Evolutionary conservation across 2,113 vertebrate genomes (phyloP), one percentile per base, ranked within the genome.

Genomic region (Salminus brasiliensis): DNA sequence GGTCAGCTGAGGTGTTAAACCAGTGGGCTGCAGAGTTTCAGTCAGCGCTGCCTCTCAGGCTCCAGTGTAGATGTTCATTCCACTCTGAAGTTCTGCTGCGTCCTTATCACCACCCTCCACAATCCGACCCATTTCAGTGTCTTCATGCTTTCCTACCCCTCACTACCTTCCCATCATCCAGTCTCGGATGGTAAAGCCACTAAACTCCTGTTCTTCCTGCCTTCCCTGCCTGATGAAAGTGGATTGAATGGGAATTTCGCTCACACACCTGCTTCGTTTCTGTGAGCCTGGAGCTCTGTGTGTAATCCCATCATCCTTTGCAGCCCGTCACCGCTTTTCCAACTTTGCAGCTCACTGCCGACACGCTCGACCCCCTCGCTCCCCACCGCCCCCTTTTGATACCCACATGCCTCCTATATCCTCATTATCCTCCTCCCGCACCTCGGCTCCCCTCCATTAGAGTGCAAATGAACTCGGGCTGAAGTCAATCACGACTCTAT

Each of bases 401-500:
- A 55, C 52, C 52, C 52, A 2, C 21, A 8, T 25, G n/a, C 52
- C 52, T 55, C 52, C 52, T 55, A 55, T 55, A 39, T 76, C 74
- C 74, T 76, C 47, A 39, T 41, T 53, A 25, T 39, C 62, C 60
- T 23, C 23, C 47, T 36, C 36, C 43, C 43, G 66, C 74, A 29
- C 30, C 30, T 25, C 62, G 4, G 4, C 62, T 76, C 62, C 32
- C 74, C 63, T 76, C 74, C 63, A 76, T 76, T 76, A 76, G 63
- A 53, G 74, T 76, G 74, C 63, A 76, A 76, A 76, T 76, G 63
- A 67, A 67, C 74, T 76, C 62, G 47, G 52, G 47, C 74, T 67
- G 3, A 68, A 68, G 74, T 76, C 74, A 67, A 76, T 68, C 74
- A 67, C 16, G 60, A 16, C 74, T 76, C 74, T 68, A 76, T 76